phyloP scores from a whole-genome alignment of 2,888 invertebrate species.

The Chamaedrilus cognettii region DNA sequence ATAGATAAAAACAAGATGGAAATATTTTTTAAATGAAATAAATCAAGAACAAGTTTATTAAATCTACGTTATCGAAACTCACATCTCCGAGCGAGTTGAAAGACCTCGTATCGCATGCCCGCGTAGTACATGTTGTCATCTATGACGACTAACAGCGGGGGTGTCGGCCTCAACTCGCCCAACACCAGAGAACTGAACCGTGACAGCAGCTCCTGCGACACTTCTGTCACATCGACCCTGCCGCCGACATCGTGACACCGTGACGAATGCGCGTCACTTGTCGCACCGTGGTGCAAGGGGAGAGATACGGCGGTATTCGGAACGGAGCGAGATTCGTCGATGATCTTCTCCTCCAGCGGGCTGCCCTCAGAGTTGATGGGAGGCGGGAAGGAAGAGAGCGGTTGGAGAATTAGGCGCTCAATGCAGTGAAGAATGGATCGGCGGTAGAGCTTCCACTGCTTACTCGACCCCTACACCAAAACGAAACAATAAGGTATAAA shows the following conservation, averaged over 20 bases:
- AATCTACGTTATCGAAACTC: constrained; percentile 4
- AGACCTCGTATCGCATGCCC: constrained; percentile 15
- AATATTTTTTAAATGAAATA: too few relatives aligned
- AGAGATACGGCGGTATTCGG: too few relatives aligned
- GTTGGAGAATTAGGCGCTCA: not conserved
- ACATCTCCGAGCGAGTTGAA: constrained; percentile 8
- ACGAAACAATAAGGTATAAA: too few relatives aligned
- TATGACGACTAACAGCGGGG: not conserved
- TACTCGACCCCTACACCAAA: not conserved
- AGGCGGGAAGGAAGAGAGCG: not conserved
- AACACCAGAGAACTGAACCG: too few relatives aligned
- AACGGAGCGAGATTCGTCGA: too few relatives aligned
- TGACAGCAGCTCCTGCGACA: too few relatives aligned
- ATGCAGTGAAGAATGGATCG: not conserved
- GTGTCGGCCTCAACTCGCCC: not conserved
- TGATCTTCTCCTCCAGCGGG: too few relatives aligned
- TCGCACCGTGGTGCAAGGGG: not conserved
- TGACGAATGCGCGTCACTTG: not conserved
- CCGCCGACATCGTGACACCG: not conserved
- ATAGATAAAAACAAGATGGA: too few relatives aligned
- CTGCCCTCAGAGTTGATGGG: too few relatives aligned
- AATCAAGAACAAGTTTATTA: too few relatives aligned
- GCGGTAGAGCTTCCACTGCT: constrained; percentile 9
- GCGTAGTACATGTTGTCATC: constrained; percentile 22
- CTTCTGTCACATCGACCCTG: not conserved